phyloP scores from a whole-genome alignment of 2,888 invertebrate genomes.

The Anodontia alba region DNA sequence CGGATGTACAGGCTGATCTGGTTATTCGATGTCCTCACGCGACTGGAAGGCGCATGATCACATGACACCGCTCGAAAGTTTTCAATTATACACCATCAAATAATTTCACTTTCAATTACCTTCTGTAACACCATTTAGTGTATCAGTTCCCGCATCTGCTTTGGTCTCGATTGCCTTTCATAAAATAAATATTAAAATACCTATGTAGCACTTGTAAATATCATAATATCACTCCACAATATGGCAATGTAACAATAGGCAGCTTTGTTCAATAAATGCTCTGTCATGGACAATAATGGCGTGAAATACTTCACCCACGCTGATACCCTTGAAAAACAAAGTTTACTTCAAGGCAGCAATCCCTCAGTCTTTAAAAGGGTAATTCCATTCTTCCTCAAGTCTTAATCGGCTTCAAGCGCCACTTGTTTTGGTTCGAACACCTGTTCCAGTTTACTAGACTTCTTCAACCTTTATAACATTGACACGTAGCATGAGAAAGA shows the following conservation, averaged over 20 bases:
- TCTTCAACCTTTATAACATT: too few species aligned
- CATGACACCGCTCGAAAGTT: too few species aligned
- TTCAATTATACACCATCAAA: slow-evolving; percentile 10
- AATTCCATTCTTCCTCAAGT: not conserved
- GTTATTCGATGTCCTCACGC: too few species aligned
- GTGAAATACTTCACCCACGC: not conserved
- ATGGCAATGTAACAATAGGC: too few species aligned
- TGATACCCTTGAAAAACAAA: not conserved
- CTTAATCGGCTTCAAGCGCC: not conserved
- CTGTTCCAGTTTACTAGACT: not conserved
- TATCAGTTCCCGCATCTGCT: not conserved
- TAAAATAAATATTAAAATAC: slow-evolving; percentile 1
- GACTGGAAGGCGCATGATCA: too few species aligned
- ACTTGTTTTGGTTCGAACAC: not conserved
- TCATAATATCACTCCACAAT: not conserved
- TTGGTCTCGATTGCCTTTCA: not conserved
- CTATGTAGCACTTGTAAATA: slow-evolving; percentile 7
- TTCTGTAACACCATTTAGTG: not conserved
- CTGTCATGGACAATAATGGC: not conserved
- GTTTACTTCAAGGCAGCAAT: not conserved
- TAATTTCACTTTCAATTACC: slow-evolving; percentile 11
- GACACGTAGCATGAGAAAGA: too few species aligned
- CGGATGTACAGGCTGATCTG: too few species aligned
- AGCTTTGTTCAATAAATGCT: not conserved
- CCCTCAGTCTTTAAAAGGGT: not conserved